Percentiles rank a stretch among this genome's conserved stretches.
Evolutionary conservation across 2,797 vertebrate species (phyloP).

Genomic region (Poeciliopsis turneri): DNA sequence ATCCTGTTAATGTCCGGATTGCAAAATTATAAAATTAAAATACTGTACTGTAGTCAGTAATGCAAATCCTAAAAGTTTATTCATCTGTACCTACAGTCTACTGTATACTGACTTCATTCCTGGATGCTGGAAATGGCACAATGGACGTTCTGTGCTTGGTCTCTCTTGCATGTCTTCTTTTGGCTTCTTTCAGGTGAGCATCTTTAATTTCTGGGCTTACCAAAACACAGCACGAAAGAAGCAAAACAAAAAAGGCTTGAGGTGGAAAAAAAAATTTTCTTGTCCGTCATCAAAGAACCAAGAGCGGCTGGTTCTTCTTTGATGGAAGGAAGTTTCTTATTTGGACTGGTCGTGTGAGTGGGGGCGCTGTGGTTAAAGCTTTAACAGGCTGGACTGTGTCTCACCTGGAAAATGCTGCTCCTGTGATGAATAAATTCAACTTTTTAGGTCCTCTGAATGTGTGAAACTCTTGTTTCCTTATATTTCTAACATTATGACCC

Average conservation of each 20-base stretch:
- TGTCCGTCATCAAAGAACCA: conserved; percentile 1
- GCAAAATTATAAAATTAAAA: too few species aligned
- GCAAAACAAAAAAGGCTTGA: conserved; percentile 6
- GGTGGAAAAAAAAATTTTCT: conserved; percentile 15
- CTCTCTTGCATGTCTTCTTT: conserved; percentile 50
- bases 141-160: conserved; percentile 31
- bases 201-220: conserved; percentile 25
- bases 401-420: conserved; percentile 2
- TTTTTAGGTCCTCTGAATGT: neutral
- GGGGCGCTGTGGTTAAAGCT: neutral
- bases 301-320: conserved; percentile 4
- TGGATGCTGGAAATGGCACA: conserved; percentile 46
- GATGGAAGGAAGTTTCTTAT: conserved; percentile 17
- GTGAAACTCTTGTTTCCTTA: neutral
- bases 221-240: conserved; percentile 20
- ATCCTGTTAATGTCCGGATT: conserved; percentile 53
- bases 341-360: conserved; percentile 1
- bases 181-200: conserved; percentile 19
- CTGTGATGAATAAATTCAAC: neutral
- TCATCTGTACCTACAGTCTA: conserved; percentile 31
- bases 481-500: neutral
- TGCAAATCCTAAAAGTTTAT: conserved; percentile 52
- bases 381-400: neutral
- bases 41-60: conserved; percentile 35
- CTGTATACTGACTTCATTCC: conserved; percentile 55